Conservation (phyloP, 2,113 vertebrate genomes). For the Macheiramphus alcinus region DNA sequence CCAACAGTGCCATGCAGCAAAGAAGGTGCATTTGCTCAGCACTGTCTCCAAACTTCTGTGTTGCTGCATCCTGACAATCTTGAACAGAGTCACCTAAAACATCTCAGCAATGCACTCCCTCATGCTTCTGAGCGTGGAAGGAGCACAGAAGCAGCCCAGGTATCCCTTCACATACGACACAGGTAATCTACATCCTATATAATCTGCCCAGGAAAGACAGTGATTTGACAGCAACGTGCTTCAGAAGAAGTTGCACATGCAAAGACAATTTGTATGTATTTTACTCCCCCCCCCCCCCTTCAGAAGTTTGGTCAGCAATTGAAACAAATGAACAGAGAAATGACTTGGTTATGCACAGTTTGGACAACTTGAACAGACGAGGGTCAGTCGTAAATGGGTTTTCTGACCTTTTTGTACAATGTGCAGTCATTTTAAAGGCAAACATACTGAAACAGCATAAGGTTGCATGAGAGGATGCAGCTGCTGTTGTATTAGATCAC, state of each 20-base stretch:
- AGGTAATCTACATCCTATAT: neutral
- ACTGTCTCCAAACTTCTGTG: neutral
- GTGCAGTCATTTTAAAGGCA: neutral
- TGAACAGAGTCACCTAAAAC: neutral
- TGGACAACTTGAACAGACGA: neutral
- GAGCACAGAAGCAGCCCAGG: neutral
- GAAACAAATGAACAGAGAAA: neutral
- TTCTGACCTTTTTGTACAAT: neutral
- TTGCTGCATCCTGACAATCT: neutral
- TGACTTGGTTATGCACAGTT: neutral
- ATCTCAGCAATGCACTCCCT: accelerated
- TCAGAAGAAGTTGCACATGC: neutral
- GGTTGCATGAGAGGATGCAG: neutral
- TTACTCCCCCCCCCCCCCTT: no score
- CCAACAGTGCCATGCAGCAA: neutral
- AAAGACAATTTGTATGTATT: neutral
- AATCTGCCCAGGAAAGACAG: neutral
- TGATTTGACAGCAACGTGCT: neutral
- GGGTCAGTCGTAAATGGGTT: neutral
- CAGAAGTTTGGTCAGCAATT: neutral
- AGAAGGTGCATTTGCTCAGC: neutral
- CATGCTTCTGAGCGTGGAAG: neutral
- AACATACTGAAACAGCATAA: neutral
- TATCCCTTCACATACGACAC: neutral
- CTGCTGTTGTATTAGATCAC: neutral